phyloP scores from a whole-genome alignment of 2,113 vertebrate genomes.

The Campylorhamphus procurvoides region DNA sequence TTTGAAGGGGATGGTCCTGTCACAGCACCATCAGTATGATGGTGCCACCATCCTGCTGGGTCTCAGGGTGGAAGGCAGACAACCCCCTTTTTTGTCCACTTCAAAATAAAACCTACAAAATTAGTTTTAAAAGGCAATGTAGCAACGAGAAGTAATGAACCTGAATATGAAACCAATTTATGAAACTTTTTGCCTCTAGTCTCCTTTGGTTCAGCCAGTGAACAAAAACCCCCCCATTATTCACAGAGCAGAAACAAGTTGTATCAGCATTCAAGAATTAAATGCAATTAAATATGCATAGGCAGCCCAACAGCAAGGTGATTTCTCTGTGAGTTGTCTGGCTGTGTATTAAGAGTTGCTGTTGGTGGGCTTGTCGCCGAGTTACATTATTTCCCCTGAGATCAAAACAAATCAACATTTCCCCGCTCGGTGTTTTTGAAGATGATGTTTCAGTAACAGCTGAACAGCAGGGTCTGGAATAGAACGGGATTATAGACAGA shows the following conservation, averaged over 20 bases:
- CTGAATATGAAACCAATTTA: background rate
- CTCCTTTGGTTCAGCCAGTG: background rate
- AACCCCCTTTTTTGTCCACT: background rate
- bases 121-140: background rate
- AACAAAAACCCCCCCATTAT: background rate
- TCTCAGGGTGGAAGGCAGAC: rapidly evolving
- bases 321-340: constrained; percentile 25
- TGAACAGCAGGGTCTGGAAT: constrained; percentile 38
- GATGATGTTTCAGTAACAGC: background rate
- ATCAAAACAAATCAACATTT: constrained; percentile 62
- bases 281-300: constrained; percentile 40
- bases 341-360: background rate
- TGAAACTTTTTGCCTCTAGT: background rate
- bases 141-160: background rate
- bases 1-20: background rate
- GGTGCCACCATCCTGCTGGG: background rate
- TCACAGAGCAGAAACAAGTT: background rate
- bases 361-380: background rate
- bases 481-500: background rate
- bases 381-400: constrained; percentile 62
- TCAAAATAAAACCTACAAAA: background rate
- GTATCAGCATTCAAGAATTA: background rate
- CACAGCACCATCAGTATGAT: rapidly evolving
- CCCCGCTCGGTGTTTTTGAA: background rate
- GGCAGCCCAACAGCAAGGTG: constrained; percentile 39